Evolutionary conservation across 2,888 invertebrate species (phyloP), one percentile per base, ranked within the genome.

Genomic region (Nymphalis c-album): DNA sequence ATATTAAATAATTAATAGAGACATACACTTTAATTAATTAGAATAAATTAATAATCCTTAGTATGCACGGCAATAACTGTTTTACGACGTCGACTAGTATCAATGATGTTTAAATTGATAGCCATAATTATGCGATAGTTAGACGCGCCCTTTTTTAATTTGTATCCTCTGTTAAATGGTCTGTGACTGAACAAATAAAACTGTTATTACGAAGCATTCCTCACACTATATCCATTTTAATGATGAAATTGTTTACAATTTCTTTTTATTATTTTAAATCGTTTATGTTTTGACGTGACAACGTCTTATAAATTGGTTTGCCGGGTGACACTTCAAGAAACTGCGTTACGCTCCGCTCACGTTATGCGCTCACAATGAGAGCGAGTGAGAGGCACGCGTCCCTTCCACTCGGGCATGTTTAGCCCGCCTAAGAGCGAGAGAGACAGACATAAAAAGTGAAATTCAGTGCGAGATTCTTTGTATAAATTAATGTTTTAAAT

Each of bases 111-210:
- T 68, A 69, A 73, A 73, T 73, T 68, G 75, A 74, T 70, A 69
- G 70, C 72, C 71, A 71, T 73, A 74, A 74, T 74, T 76, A 77
- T 76, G 74, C 75, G 73, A 73, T 71, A 74, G 71, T 74, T 72
- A 76, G 75, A 71, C 76, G 79, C 81, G 75, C 81, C 77, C 82
- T 80, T 80, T 78, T 76, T 76, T 74, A 78, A 82, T 81, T 79
- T 78, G 78, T 76, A 81, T 80, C 77, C 76, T 81, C 76, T 77
- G 84, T 81, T 86, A 81, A 90, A 87, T 88, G 83, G 85, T 76
- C 86, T 87, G 84, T 86, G 82, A 85, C 87, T 74, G 73, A 73
- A 79, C 80, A 68, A 72, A 74, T 73, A 71, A 72, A 73, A 69
- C 59, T 65, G 62, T 62, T 72, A 69, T 71, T 73, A 73, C 46